Conservation (phyloP, 2,888 invertebrate species). For the Erebia palarica region DNA sequence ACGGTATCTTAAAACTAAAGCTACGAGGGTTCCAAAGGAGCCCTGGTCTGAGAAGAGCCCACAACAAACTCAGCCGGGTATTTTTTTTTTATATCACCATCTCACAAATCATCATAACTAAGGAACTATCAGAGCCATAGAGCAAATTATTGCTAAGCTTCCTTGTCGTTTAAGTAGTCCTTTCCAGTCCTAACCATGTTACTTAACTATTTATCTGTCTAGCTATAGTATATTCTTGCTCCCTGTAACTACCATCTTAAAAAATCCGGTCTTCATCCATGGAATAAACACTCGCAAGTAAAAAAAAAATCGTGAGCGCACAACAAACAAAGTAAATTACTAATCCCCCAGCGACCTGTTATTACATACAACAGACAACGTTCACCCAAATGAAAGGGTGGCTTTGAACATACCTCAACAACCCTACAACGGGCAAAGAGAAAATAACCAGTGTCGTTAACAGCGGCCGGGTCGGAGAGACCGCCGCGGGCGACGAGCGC, state of each 20-base stretch:
- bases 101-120: no score
- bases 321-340: constrained; percentile 37
- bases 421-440: constrained; percentile 36
- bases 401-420: constrained; percentile 32
- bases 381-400: constrained; percentile 38
- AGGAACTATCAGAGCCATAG: no score
- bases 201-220: not conserved
- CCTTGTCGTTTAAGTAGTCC: no score
- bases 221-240: not conserved
- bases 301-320: not conserved
- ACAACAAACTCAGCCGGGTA: no score
- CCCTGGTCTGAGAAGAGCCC: no score
- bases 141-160: no score
- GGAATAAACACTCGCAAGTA: not conserved
- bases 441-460: constrained; percentile 38
- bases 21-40: no score
- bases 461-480: constrained; percentile 24
- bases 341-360: constrained; percentile 38
- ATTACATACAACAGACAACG: constrained; percentile 30
- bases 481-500: constrained; percentile 42
- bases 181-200: no score
- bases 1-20: no score
- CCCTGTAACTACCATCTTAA: not conserved
- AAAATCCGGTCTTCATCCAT: not conserved
- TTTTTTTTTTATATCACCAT: no score